A percentile compares a stretch with the other conserved stretches of the same genome.
phyloP scores from a whole-genome alignment of 92 coral and sea anemone species.

The Bergia sp. region DNA sequence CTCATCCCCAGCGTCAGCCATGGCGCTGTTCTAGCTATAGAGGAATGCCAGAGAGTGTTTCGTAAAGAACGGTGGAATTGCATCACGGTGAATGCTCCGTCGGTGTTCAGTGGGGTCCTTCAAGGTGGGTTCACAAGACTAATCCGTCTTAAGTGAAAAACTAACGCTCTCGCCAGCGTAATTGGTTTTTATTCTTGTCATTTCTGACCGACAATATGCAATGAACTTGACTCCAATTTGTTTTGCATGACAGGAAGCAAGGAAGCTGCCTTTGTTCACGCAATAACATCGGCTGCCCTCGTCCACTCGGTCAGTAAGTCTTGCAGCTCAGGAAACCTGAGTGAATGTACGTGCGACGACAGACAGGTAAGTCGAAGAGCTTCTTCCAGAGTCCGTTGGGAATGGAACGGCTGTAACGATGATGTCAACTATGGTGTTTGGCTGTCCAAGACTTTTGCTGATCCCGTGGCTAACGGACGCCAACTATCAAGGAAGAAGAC shows the following conservation, averaged over 20 bases:
- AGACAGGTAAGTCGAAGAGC: constrained; percentile 29
- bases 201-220: not conserved
- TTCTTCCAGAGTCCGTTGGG: constrained; percentile 66
- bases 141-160: not conserved
- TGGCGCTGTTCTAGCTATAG: constrained; percentile 85
- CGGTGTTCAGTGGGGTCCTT: constrained; percentile 86
- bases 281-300: constrained; percentile 63
- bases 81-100: constrained; percentile 73
- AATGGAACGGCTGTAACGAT: constrained; percentile 80
- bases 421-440: constrained; percentile 78
- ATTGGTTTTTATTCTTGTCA: not conserved
- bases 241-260: constrained; percentile 78
- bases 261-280: constrained; percentile 96
- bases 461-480: constrained; percentile 54
- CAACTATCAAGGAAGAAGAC: constrained; percentile 58
- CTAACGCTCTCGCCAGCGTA: not conserved
- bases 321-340: constrained; percentile 17
- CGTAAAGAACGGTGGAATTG: constrained; percentile 95
- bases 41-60: constrained; percentile 90
- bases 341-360: not conserved
- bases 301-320: constrained; percentile 21
- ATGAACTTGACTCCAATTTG: constrained; percentile 8
- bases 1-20: constrained; percentile 86
- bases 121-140: constrained; percentile 60
- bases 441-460: constrained; percentile 87